Evolutionary conservation across 2,797 vertebrate genomes (phyloP).

Genomic region (Phalloptychus januarius): DNA sequence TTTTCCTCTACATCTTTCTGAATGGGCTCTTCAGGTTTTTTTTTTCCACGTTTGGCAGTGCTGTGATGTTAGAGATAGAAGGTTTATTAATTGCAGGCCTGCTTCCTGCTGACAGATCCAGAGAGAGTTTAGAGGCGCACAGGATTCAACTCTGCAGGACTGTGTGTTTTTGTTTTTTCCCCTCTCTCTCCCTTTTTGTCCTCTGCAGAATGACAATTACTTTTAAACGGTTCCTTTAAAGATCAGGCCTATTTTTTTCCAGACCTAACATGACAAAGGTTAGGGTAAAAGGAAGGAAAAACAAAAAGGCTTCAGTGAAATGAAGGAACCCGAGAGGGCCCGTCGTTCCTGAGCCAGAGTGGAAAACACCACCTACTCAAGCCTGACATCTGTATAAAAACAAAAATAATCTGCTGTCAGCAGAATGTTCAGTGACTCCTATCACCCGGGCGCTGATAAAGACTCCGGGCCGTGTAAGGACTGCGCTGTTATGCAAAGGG

Average conservation of each 20-base stretch:
- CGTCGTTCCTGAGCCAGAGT: conserved; percentile 61
- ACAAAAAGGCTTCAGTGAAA: conserved; percentile 20
- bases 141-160: conserved; percentile 38
- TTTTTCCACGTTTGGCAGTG: conserved; percentile 32
- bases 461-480: conserved; percentile 83
- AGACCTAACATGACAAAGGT: conserved; percentile 60
- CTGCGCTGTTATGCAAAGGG: conserved; percentile 83
- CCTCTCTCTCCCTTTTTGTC: conserved; percentile 36
- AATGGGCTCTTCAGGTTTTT: conserved; percentile 36
- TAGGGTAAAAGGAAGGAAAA: conserved; percentile 21
- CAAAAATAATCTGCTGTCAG: conserved; percentile 93
- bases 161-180: conserved; percentile 48
- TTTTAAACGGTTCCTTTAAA: conserved; percentile 71
- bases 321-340: conserved; percentile 30
- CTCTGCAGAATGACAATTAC: conserved; percentile 62
- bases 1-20: conserved; percentile 32
- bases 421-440: conserved; percentile 87
- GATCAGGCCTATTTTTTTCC: conserved; percentile 69
- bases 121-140: conserved; percentile 50
- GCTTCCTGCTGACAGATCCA: conserved; percentile 68
- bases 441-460: conserved; percentile 83
- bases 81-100: conserved; percentile 67
- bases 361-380: conserved; percentile 85
- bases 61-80: conserved; percentile 61
- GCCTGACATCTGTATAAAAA: conserved; percentile 89